These are phyloP conservation scores for Rhabdomys dilectus DNA, from an alignment of 2,113 vertebrate species.

Conservation along the genomic window DNA sequence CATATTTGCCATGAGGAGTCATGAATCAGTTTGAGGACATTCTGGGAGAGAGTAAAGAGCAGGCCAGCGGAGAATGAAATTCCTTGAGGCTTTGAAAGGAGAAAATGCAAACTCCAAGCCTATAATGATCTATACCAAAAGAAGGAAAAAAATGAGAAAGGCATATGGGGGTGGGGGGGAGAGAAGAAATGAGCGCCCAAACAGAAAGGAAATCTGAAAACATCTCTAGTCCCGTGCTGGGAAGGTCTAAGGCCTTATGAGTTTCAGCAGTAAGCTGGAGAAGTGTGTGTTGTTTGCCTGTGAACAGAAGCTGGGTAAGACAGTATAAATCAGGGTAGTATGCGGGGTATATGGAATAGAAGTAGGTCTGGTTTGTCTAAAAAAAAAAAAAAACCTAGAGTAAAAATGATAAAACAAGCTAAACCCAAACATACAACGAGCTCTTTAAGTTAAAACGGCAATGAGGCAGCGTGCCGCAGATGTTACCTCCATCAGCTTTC, in stretches of 20 bases:
- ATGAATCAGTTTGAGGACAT: neutral
- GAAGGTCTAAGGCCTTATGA: neutral
- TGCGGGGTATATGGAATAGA: neutral
- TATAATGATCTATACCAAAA: neutral
- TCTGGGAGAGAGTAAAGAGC: neutral
- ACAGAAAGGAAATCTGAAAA: neutral
- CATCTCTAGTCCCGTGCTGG: neutral
- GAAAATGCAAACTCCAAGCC: neutral
- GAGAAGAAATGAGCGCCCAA: neutral
- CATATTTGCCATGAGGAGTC: neutral
- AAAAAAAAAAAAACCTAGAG: neutral
- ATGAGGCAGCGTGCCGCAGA: neutral
- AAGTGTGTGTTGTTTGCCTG: neutral
- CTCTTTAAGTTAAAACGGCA: neutral
- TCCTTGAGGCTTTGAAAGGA: conserved; percentile 16
- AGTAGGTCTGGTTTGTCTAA: neutral
- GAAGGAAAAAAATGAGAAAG: neutral
- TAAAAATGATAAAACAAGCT: neutral
- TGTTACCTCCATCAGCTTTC: neutral
- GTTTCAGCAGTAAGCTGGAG: neutral
- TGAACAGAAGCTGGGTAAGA: neutral
- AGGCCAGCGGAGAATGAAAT: neutral
- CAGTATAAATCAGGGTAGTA: neutral
- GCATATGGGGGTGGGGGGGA: no score
- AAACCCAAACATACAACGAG: neutral